Base-by-base conservation (phyloP, 2,797 vertebrate species). In the Sylvia borin region DNA sequence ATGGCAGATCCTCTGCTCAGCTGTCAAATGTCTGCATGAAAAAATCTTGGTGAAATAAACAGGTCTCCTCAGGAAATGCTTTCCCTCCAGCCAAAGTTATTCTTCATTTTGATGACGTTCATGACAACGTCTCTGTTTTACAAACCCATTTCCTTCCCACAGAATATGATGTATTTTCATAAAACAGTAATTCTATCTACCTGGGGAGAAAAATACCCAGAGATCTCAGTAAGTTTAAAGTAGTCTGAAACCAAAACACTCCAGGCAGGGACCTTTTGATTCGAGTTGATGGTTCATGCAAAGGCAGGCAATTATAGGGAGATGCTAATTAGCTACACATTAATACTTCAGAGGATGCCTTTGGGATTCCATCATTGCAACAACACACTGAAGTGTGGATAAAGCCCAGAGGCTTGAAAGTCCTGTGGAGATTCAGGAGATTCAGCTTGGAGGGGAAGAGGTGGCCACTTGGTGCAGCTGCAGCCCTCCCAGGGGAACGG, bases 61-160 rank as follows among this genome's bases (percentile, higher is more conserved):
- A 90, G 87, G 31, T 72, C 58, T 93, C 64, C 62, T 88, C 62
- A 58, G 84, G 68, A 94, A 93, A 85, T 26, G 21, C 27, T 90
- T 32, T 88, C 82, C 60, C 66, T 91, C 31, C 85, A 73, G 76
- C 51, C 87, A 78, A 71, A 84, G 79, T 57, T 81, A 84, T 90
- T 61, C 51, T 53, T 96, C 82, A 90, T 91, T 88, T 78, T 95
- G 55, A 86, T 78, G 58, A 90, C 5, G 4, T 73, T 93, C 76
- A 57, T 47, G 73, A 53, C 92, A 90, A 57, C 43, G 43, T 68
- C 13, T 91, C 61, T 91, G 81, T 75, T 92, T 85, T 78, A 95
- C 54, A 81, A 93, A 85, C 81, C 66, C 73, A 66, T 50, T 77
- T 65, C 45, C 85, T 94, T 92, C 64, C 58, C 22, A 62, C 43